Conservation (phyloP, 2,888 invertebrate genomes). For the Caenorhabditis uteleia region DNA sequence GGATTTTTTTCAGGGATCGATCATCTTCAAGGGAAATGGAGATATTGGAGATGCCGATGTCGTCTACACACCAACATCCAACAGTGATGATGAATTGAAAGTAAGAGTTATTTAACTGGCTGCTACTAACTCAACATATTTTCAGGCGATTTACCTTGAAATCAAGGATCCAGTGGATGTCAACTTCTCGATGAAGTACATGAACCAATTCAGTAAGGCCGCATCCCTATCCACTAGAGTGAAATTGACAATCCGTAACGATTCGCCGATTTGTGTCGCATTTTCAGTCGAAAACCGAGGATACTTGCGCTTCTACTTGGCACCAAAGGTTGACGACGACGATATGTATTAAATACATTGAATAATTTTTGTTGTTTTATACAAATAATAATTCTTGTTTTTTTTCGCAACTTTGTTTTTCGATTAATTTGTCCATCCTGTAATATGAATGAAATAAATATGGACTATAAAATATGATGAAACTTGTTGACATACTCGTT, state of each 20-base stretch:
- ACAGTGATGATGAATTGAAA: slow-evolving; percentile 49
- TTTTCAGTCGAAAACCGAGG: slow-evolving; percentile 91
- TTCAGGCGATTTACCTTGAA: slow-evolving; percentile 78
- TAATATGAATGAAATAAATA: no score
- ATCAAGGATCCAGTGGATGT: slow-evolving; percentile 96
- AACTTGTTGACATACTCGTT: no score
- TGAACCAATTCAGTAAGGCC: slow-evolving; percentile 97
- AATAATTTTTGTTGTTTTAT: no score
- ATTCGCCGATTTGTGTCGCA: slow-evolving; percentile 63
- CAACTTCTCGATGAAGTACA: slow-evolving; percentile 87
- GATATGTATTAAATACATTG: slow-evolving; percentile 43
- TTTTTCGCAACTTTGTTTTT: no score
- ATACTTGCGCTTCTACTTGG: slow-evolving; percentile 93
- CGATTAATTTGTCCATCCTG: no score
- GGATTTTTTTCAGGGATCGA: slow-evolving; percentile 39
- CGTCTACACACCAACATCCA: slow-evolving; percentile 52
- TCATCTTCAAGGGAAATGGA: slow-evolving; percentile 82
- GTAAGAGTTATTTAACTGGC: slow-evolving; percentile 12
- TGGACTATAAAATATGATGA: no score
- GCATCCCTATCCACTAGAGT: slow-evolving; percentile 78
- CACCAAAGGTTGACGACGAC: slow-evolving; percentile 94
- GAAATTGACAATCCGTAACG: slow-evolving; percentile 61
- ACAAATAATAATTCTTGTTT: no score
- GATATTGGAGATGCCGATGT: slow-evolving; percentile 80
- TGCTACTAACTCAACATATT: no score